Percentiles rank a stretch among this genome's conserved stretches.
phyloP scores from a whole-genome alignment of 1,140 invertebrate genomes.

The Drosophila kanapiae region DNA sequence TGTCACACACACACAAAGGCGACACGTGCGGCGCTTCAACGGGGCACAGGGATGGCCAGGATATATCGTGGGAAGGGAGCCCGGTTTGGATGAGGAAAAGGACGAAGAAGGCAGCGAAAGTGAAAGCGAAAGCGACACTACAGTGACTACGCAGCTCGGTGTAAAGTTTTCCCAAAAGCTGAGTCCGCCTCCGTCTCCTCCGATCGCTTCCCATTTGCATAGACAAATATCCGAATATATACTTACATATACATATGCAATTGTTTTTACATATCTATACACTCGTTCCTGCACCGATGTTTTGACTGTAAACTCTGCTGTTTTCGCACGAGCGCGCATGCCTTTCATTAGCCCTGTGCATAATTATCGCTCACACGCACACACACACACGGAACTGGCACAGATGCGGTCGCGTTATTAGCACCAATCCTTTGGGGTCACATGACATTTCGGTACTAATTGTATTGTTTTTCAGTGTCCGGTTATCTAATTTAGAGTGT shows the following conservation, averaged over 20 bases:
- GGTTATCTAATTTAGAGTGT: not conserved
- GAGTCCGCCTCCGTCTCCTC: not conserved
- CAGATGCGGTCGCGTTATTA: conserved; percentile 13
- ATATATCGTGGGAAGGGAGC: conserved; percentile 4
- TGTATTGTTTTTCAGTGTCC: not conserved
- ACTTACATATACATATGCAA: not conserved
- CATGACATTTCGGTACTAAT: not conserved
- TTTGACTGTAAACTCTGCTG: conserved; percentile 31
- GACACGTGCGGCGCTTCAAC: conserved; percentile 21
- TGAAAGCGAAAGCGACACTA: conserved; percentile 21
- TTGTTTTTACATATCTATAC: not conserved
- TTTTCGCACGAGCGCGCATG: conserved; percentile 38
- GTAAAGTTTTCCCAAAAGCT: not conserved
- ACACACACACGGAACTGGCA: conserved; percentile 5
- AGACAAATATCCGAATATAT: not conserved
- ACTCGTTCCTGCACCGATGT: not conserved
- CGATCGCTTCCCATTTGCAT: conserved; percentile 16
- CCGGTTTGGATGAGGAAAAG: not conserved
- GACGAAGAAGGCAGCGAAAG: not conserved
- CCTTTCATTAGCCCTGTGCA: conserved; percentile 51
- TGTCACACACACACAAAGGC: conserved; percentile 57
- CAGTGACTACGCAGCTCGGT: conserved; percentile 31
- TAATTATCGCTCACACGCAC: conserved; percentile 44
- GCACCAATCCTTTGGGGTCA: conserved; percentile 4
- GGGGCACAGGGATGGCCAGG: not conserved